Conservation (phyloP, 64 coral and sea anemone genomes). For the Anthopleura sola region DNA sequence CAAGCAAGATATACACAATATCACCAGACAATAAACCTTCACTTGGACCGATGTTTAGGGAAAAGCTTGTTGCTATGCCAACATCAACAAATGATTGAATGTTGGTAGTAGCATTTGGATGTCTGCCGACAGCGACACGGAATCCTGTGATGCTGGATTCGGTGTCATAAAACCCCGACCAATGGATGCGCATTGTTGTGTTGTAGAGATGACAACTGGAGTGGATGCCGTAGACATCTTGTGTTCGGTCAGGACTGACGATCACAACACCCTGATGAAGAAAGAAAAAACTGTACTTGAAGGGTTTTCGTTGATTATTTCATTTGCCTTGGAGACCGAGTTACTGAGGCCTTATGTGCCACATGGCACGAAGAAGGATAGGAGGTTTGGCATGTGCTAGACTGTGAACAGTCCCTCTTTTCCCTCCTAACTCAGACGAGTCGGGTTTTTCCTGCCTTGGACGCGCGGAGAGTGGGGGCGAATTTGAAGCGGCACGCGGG, state of each 20-base stretch:
- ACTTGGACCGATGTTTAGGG: constrained; percentile 24
- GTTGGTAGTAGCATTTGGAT: constrained; percentile 38
- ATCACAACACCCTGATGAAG: constrained; percentile 70
- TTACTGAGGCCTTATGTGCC: no score
- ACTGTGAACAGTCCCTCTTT: no score
- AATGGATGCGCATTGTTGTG: constrained; percentile 75
- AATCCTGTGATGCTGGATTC: constrained; percentile 70
- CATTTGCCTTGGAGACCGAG: no score
- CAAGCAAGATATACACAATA: constrained; percentile 64
- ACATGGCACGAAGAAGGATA: no score
- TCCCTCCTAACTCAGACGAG: no score
- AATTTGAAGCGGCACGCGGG: no score
- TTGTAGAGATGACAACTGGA: constrained; percentile 87
- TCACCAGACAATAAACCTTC: constrained; percentile 47
- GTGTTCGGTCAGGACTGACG: constrained; percentile 78
- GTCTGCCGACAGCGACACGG: constrained; percentile 56
- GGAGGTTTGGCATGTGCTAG: no score
- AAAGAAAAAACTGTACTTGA: not conserved
- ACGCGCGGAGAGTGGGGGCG: no score
- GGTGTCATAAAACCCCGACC: constrained; percentile 74
- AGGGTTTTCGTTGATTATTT: not conserved
- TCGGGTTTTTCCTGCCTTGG: no score
- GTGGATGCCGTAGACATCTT: constrained; percentile 81
- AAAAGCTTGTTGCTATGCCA: constrained; percentile 48
- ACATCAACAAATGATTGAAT: constrained; percentile 49